phyloP scores from a whole-genome alignment of 2,113 vertebrate genomes.

The Vulpes ferrilata region DNA sequence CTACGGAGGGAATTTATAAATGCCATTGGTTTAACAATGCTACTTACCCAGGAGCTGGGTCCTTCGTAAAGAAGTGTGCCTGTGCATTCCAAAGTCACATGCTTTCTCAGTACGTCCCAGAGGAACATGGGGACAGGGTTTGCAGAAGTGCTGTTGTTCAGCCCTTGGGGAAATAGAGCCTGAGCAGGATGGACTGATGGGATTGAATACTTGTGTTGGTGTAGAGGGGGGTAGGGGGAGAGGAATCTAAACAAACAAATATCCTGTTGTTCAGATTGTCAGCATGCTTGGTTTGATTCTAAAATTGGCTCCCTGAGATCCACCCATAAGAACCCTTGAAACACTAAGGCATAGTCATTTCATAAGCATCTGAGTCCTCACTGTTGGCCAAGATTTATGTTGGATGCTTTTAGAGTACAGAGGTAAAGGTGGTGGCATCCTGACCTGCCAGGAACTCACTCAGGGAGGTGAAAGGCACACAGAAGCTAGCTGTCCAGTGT shows the following conservation, averaged over 20 bases:
- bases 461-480: background rate
- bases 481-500: background rate
- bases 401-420: background rate
- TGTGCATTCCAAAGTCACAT: background rate
- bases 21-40: background rate
- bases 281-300: background rate
- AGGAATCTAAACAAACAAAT: no score
- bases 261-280: background rate
- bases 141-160: background rate
- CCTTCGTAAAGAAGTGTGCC: background rate
- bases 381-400: background rate
- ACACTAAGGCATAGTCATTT: background rate
- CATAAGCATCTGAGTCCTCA: background rate
- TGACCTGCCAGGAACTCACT: background rate
- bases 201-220: background rate
- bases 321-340: background rate
- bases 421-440: background rate
- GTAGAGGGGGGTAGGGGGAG: background rate
- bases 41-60: constrained; percentile 2
- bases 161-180: background rate
- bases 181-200: background rate
- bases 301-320: background rate
- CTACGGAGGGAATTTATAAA: background rate
- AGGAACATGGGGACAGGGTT: background rate
- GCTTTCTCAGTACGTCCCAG: background rate